Conservation (phyloP, 2,888 invertebrate species). For the Anoncus sp. region DNA sequence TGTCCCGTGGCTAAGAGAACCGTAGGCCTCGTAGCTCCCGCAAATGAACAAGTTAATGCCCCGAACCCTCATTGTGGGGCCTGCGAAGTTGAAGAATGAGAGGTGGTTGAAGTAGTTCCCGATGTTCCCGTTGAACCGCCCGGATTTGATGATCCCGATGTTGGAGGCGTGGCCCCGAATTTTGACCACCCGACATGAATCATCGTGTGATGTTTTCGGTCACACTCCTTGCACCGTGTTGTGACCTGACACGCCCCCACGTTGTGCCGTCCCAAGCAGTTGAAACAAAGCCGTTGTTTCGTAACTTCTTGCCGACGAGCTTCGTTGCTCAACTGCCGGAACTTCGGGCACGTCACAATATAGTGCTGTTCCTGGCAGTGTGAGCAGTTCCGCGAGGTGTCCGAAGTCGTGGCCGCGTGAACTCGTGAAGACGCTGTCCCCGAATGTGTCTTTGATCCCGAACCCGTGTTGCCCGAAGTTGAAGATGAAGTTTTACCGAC, state of each 20-base stretch:
- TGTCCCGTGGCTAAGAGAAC: slow-evolving; percentile 35
- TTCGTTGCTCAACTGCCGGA: neutral
- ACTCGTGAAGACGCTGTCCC: neutral
- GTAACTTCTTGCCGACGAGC: slow-evolving; percentile 2
- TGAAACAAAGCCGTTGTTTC: slow-evolving; percentile 16
- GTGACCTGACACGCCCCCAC: slow-evolving; percentile 6
- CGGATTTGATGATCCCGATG: no score
- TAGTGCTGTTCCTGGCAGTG: slow-evolving; percentile 13
- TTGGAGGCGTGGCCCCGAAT: neutral
- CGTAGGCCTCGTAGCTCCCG: neutral
- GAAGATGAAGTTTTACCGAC: neutral
- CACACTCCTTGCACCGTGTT: slow-evolving; percentile 17
- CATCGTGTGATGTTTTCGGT: slow-evolving; percentile 27
- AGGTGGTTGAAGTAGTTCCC: neutral
- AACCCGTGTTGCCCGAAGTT: neutral
- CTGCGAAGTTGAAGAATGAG: neutral
- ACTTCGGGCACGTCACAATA: slow-evolving; percentile 12
- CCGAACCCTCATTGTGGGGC: neutral
- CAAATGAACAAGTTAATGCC: neutral
- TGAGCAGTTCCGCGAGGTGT: neutral
- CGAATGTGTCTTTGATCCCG: neutral
- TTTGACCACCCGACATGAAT: slow-evolving; percentile 36
- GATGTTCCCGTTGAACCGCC: neutral
- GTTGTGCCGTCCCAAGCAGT: slow-evolving; percentile 27
- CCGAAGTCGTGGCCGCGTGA: neutral